Percentiles rank a stretch among this genome's conserved stretches.
Evolutionary conservation across 2,113 vertebrate species (phyloP).

Genomic region (Pholis gunnellus): DNA sequence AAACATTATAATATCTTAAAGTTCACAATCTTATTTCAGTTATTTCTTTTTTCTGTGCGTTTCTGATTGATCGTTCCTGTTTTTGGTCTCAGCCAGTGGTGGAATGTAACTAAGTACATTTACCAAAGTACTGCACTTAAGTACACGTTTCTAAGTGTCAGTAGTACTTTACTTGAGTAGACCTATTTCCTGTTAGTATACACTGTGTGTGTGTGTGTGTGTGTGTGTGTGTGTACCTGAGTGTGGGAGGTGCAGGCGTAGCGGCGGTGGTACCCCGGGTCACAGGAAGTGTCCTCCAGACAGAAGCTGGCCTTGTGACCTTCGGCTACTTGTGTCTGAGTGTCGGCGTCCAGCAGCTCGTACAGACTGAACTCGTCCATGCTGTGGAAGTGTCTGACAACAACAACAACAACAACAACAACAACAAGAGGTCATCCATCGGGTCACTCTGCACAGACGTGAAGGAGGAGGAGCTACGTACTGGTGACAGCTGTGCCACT

Average conservation of each 20-base stretch:
- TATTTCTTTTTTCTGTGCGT: background rate
- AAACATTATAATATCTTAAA: background rate
- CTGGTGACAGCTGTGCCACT: slow-evolving; percentile 99
- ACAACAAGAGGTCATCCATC: background rate
- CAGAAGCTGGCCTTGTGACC: slow-evolving; percentile 99
- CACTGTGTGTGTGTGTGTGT: background rate
- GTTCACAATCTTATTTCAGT: background rate
- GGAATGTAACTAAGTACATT: too few species aligned
- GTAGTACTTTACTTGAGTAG: too few species aligned
- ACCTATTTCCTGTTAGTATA: too few species aligned
- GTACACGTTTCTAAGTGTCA: too few species aligned
- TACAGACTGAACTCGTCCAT: slow-evolving; percentile 99
- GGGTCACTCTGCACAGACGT: background rate
- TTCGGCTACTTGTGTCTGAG: slow-evolving; percentile 91
- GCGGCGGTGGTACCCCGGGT: slow-evolving; percentile 93
- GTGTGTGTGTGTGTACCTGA: slow-evolving; percentile 68
- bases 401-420: background rate
- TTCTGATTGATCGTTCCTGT: too few species aligned
- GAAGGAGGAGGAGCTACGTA: slow-evolving; percentile 75
- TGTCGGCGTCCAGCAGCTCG: slow-evolving; percentile 89
- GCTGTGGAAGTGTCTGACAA: slow-evolving; percentile 94
- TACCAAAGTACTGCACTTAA: too few species aligned
- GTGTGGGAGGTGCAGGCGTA: slow-evolving; percentile 97
- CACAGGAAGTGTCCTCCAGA: slow-evolving; percentile 96
- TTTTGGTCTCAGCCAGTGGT: too few species aligned